These are phyloP conservation scores for Agonopterix alstromeriana DNA, from an alignment of 2,888 invertebrate genomes.

Conservation along the genomic window DNA sequence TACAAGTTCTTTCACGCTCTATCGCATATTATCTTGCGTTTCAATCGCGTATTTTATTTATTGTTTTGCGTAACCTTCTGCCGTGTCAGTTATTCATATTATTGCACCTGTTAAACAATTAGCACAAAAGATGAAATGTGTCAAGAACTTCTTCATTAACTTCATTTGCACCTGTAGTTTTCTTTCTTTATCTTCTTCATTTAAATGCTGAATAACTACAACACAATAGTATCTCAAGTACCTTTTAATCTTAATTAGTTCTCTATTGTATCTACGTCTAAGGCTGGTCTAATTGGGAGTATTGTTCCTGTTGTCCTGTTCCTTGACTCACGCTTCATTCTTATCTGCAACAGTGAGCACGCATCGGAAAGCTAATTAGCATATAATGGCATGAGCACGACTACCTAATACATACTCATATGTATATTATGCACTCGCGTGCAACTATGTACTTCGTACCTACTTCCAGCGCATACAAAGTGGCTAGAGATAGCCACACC, in stretches of 20 bases:
- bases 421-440: slow-evolving; percentile 37
- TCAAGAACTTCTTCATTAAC: no score
- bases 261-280: background rate
- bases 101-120: no score
- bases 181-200: no score
- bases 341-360: slow-evolving; percentile 37
- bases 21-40: slow-evolving; percentile 2
- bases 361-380: slow-evolving; percentile 52
- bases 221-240: background rate
- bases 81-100: no score
- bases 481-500: slow-evolving; percentile 63
- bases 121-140: no score
- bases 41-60: background rate
- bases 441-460: slow-evolving; percentile 42
- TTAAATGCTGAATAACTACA: background rate
- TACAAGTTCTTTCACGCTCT: background rate
- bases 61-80: no score
- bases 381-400: slow-evolving; percentile 52
- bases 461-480: slow-evolving; percentile 49
- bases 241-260: background rate
- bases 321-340: slow-evolving; percentile 18
- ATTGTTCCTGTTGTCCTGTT: slow-evolving; percentile 12
- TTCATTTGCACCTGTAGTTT: no score
- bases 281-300: slow-evolving; percentile 1
- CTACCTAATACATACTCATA: slow-evolving; percentile 28